These are phyloP conservation scores for Aplysina aerophoba DNA, from an alignment of 37 sponge, comb jelly and placozoan genomes.

Conservation along the genomic window DNA sequence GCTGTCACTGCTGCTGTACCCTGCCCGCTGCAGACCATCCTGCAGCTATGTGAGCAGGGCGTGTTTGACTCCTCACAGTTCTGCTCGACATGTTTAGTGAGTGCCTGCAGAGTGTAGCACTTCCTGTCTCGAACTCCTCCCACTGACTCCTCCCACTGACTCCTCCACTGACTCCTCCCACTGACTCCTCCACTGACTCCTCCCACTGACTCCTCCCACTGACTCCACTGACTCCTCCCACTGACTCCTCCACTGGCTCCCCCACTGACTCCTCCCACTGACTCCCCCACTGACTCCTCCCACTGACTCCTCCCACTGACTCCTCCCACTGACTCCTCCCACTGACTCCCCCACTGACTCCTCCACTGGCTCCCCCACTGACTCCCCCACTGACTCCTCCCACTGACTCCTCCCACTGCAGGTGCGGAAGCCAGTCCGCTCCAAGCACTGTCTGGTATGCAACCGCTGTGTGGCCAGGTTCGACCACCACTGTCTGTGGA, in stretches of 20 bases:
- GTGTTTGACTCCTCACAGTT: conserved; percentile 57
- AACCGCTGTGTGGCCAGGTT: conserved; percentile 91
- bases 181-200: no score
- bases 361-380: neutral
- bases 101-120: neutral
- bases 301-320: no score
- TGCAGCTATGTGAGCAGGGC: conserved; percentile 74
- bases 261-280: neutral
- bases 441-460: conserved; percentile 95
- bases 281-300: no score
- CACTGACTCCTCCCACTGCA: conserved; percentile 1
- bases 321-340: no score
- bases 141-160: neutral
- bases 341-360: neutral
- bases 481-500: conserved; percentile 98
- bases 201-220: no score
- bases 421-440: conserved; percentile 83
- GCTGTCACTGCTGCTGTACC: neutral
- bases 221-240: no score
- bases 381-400: neutral
- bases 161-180: neutral
- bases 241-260: neutral
- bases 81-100: conserved; percentile 87
- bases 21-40: conserved; percentile 46
- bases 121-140: neutral